Conservation (phyloP, 1,140 invertebrate genomes). For the Caenorhabditis latens region DNA sequence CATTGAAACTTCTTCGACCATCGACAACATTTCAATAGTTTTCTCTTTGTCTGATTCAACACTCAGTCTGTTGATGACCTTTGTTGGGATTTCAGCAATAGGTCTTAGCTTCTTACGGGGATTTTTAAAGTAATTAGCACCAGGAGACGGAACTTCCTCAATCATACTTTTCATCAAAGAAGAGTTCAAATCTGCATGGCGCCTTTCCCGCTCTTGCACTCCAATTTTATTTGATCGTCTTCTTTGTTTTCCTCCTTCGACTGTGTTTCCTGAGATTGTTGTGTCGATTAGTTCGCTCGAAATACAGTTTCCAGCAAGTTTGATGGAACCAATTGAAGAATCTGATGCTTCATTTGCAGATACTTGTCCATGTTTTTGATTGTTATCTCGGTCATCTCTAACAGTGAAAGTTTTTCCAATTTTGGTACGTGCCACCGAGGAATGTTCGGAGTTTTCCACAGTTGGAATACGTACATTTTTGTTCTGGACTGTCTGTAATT, state of each 20-base stretch:
- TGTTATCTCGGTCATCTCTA: too few relatives aligned
- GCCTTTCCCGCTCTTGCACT: neutral
- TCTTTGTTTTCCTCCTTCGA: neutral
- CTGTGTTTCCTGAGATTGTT: neutral
- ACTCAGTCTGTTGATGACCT: neutral
- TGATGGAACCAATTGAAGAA: too few relatives aligned
- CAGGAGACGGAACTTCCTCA: slow-evolving; percentile 5
- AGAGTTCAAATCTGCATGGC: neutral
- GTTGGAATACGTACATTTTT: neutral
- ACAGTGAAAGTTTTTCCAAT: neutral
- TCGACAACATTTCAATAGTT: slow-evolving; percentile 31
- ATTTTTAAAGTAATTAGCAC: neutral
- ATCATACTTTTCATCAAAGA: slow-evolving; percentile 4
- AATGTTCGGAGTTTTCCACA: neutral
- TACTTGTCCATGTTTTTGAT: too few relatives aligned
- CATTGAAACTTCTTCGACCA: slow-evolving; percentile 10
- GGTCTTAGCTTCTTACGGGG: slow-evolving; percentile 6
- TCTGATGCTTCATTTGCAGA: too few relatives aligned
- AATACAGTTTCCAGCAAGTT: too few relatives aligned
- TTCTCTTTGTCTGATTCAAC: slow-evolving; percentile 27
- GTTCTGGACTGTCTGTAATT: neutral
- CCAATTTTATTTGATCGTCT: neutral
- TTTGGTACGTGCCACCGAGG: too few relatives aligned
- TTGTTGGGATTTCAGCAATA: neutral
- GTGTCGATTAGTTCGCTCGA: too few relatives aligned